Percentiles rank a stretch among this genome's conserved stretches.
phyloP scores from a whole-genome alignment of 1,140 invertebrate species.

The Capitella teleta region DNA sequence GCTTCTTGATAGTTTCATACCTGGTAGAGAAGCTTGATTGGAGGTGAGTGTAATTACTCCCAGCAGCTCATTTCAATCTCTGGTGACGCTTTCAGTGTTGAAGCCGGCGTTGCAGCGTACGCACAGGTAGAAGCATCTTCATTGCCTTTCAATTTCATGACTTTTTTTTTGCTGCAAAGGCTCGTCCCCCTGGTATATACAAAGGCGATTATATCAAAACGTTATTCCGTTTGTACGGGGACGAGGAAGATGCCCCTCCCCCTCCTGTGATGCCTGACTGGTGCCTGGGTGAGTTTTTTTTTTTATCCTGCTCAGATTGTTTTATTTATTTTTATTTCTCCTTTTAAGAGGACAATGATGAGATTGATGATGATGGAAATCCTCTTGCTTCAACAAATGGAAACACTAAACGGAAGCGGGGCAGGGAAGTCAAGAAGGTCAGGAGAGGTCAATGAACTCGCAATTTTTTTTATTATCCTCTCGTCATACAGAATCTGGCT shows the following conservation, averaged over 20 bases:
- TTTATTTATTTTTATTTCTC: not conserved
- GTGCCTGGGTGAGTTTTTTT: constrained; percentile 54
- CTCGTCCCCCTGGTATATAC: constrained; percentile 56
- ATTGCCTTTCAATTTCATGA: not conserved
- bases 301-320: not conserved
- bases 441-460: too few species aligned
- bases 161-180: constrained; percentile 46
- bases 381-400: not conserved
- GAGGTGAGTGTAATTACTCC: constrained; percentile 25
- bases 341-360: too few species aligned
- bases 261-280: constrained; percentile 69
- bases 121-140: constrained; percentile 45
- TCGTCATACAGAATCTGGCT: constrained; percentile 29
- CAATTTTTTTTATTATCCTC: too few species aligned
- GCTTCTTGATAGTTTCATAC: constrained; percentile 82
- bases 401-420: not conserved
- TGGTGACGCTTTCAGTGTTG: constrained; percentile 50
- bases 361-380: not conserved
- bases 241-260: constrained; percentile 56
- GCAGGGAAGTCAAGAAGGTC: too few species aligned
- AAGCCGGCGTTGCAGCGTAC: constrained; percentile 69
- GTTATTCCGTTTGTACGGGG: constrained; percentile 60
- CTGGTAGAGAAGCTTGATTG: constrained; percentile 63
- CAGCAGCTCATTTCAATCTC: not conserved
- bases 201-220: constrained; percentile 55